Evolutionary conservation across 1,140 invertebrate genomes (phyloP).

Genomic region (Sesamia nonagrioides): DNA sequence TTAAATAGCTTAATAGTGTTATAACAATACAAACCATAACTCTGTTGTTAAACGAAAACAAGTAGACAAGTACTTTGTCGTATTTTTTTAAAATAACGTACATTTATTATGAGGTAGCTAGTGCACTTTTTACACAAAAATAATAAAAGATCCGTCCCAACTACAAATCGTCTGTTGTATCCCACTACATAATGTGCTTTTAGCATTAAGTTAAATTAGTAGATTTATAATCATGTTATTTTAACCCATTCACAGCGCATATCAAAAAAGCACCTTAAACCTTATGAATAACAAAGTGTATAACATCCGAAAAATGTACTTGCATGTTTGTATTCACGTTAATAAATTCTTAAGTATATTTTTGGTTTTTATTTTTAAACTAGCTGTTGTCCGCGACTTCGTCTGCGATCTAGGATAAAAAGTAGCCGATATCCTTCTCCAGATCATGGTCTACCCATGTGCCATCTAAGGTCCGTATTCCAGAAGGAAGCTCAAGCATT

Average conservation of each 20-base stretch:
- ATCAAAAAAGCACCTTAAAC: conserved; percentile 71
- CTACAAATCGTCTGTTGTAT: conserved; percentile 52
- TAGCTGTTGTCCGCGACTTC: no score
- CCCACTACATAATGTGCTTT: conserved; percentile 56
- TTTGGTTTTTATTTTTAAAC: conserved; percentile 5
- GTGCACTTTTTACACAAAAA: conserved; percentile 55
- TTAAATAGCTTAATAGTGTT: conserved; percentile 50
- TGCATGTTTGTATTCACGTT: conserved; percentile 82
- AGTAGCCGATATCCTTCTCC: no score
- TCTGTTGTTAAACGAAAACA: conserved; percentile 57
- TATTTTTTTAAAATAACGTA: conserved; percentile 7
- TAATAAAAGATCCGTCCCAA: conserved; percentile 58
- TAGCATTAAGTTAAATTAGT: conserved; percentile 64
- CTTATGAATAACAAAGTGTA: conserved; percentile 73
- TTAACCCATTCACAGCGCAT: conserved; percentile 82
- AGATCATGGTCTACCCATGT: no score
- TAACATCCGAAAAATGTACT: conserved; percentile 81
- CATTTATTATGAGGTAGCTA: conserved; percentile 47
- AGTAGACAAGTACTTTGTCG: conserved; percentile 1
- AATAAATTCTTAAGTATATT: conserved; percentile 68
- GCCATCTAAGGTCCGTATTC: no score
- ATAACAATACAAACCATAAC: conserved; percentile 48
- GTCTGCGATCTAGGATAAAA: no score
- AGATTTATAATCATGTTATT: conserved; percentile 64
- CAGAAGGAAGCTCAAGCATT: no score